Evolutionary conservation across 2,888 invertebrate genomes (phyloP).

Genomic region (Lymantria monacha): DNA sequence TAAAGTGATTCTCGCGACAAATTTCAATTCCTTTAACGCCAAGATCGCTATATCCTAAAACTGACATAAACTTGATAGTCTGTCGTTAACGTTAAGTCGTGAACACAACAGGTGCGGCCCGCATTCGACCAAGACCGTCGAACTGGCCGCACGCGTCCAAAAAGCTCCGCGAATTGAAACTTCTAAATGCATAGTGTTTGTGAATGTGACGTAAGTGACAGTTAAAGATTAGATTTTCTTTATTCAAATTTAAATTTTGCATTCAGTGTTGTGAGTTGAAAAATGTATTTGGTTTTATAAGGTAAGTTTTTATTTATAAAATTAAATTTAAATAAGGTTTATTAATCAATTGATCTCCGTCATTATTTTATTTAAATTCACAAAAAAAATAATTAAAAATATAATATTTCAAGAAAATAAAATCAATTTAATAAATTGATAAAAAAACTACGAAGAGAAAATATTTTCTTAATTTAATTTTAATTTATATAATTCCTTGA

Average conservation of each 20-base stretch:
- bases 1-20: not conserved
- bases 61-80: constrained; percentile 20
- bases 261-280: constrained; percentile 12
- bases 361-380: too few relatives aligned
- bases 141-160: constrained; percentile 48
- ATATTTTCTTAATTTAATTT: not conserved
- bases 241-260: constrained; percentile 7
- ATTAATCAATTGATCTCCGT: too few relatives aligned
- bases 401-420: too few relatives aligned
- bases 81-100: constrained; percentile 31
- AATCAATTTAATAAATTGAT: too few relatives aligned
- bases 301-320: constrained; percentile 22
- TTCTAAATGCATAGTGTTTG: constrained; percentile 29
- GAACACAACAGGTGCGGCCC: constrained; percentile 65
- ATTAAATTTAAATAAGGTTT: not conserved
- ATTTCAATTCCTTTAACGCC: constrained; percentile 2
- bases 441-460: too few relatives aligned
- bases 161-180: constrained; percentile 28
- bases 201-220: constrained; percentile 26
- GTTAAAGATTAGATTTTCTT: constrained; percentile 8
- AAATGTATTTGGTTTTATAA: constrained; percentile 16
- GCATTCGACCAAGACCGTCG: constrained; percentile 58
- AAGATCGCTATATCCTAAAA: constrained; percentile 6
- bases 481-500: not conserved
- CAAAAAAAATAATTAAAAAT: too few relatives aligned